These are phyloP conservation scores for Platypus cylindrus DNA, from an alignment of 2,888 invertebrate genomes.

Conservation along the genomic window DNA sequence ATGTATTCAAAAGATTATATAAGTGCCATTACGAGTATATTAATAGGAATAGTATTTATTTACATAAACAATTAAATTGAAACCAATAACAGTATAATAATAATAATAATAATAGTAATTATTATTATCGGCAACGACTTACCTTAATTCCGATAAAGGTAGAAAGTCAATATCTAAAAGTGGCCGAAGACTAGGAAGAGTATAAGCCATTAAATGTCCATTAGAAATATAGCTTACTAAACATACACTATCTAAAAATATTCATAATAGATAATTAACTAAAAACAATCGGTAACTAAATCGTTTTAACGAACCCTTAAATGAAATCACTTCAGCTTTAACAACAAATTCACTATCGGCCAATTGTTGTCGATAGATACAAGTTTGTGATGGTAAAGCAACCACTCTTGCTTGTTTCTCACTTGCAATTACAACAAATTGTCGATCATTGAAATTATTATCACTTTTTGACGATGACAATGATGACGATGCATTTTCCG, in stretches of 20 bases:
- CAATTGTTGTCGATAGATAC: conserved; percentile 84
- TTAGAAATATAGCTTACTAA: conserved; percentile 89
- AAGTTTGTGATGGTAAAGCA: conserved; percentile 89
- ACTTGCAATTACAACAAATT: conserved; percentile 86
- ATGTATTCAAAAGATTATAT: too few species aligned
- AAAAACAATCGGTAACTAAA: not conserved
- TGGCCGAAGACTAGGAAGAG: conserved; percentile 88
- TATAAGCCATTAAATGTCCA: conserved; percentile 86
- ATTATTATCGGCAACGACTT: too few species aligned
- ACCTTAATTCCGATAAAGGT: conserved; percentile 89
- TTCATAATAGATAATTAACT: too few species aligned
- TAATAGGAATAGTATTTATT: too few species aligned
- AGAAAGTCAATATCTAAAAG: conserved; percentile 90
- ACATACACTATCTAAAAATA: conserved; percentile 77
- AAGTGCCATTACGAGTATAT: too few species aligned
- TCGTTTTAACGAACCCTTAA: conserved; percentile 56
- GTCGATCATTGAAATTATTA: conserved; percentile 56
- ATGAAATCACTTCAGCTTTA: conserved; percentile 82
- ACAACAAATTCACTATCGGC: conserved; percentile 89
- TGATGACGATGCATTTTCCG: conserved; percentile 28
- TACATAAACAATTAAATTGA: too few species aligned
- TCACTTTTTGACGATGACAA: conserved; percentile 28
- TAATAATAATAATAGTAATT: too few species aligned
- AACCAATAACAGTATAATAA: conserved; percentile 1
- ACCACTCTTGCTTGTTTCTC: conserved; percentile 93